Evolutionary conservation across 2,113 vertebrate species (phyloP).

Genomic region (Ibidorhyncha struthersii): DNA sequence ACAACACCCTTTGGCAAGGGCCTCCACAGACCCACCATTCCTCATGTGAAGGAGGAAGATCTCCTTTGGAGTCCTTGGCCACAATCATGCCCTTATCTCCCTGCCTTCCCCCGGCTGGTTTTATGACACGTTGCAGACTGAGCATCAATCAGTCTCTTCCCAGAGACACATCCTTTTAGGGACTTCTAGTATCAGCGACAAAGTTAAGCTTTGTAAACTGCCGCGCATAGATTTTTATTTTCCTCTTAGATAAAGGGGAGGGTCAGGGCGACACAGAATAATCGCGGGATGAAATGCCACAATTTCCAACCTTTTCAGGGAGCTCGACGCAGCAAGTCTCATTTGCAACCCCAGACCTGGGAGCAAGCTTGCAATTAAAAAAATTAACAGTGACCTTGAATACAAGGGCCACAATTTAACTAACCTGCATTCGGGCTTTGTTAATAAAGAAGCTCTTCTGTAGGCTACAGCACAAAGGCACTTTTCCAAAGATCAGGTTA

Average conservation of each 20-base stretch:
- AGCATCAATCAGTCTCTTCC: neutral
- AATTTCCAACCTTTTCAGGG: neutral
- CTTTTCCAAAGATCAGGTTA: constrained; percentile 33
- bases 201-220: neutral
- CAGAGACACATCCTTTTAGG: neutral
- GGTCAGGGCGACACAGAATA: neutral
- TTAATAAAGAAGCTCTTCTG: neutral
- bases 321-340: neutral
- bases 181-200: neutral
- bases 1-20: neutral
- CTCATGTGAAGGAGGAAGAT: neutral
- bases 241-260: neutral
- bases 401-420: constrained; percentile 1
- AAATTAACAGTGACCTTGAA: constrained; percentile 21
- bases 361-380: constrained; percentile 37
- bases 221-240: neutral
- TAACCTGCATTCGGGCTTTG: neutral
- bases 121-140: neutral
- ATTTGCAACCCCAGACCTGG: neutral
- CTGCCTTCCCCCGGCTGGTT: neutral
- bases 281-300: neutral
- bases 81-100: neutral
- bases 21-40: neutral
- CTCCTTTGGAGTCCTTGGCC: neutral
- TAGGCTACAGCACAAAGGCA: neutral